These are phyloP conservation scores for Lithophane leautieri DNA, from an alignment of 2,888 invertebrate species.

Conservation along the genomic window DNA sequence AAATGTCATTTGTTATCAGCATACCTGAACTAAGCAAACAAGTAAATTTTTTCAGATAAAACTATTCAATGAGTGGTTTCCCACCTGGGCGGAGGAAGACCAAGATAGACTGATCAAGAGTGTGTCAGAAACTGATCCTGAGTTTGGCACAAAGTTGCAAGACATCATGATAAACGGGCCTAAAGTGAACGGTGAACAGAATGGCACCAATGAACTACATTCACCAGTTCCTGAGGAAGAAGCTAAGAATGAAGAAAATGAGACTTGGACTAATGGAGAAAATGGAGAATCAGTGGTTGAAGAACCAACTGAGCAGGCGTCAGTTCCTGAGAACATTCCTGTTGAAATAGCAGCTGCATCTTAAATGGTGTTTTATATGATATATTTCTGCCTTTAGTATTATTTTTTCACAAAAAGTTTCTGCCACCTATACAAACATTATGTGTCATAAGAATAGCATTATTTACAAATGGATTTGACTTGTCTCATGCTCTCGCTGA, in stretches of 20 bases:
- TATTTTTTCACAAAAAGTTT: conserved; percentile 27
- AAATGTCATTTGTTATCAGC: conserved; percentile 4
- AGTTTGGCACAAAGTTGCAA: conserved; percentile 93
- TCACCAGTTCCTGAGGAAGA: conserved; percentile 70
- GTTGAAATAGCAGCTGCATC: conserved; percentile 86
- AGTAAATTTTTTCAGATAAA: conserved; percentile 91
- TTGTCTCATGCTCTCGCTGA: conserved; percentile 14
- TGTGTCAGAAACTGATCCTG: conserved; percentile 93
- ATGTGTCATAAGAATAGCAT: conserved; percentile 40
- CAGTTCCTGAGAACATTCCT: conserved; percentile 77
- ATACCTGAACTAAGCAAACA: conserved; percentile 16
- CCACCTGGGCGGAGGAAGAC: conserved; percentile 94
- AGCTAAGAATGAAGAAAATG: conserved; percentile 62
- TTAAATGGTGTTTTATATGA: conserved; percentile 68
- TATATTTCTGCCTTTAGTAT: conserved; percentile 32
- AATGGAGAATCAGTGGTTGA: conserved; percentile 56
- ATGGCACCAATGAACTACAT: conserved; percentile 77
- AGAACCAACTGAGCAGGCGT: conserved; percentile 59
- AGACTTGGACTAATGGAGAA: conserved; percentile 57
- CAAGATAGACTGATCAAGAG: conserved; percentile 93
- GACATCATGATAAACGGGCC: conserved; percentile 82
- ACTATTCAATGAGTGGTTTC: conserved; percentile 95
- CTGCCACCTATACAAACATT: conserved; percentile 28
- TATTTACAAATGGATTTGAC: conserved; percentile 36
- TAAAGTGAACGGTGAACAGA: conserved; percentile 84